Conservation (phyloP, 2,888 invertebrate genomes). For the Agriopis aurantiaria region DNA sequence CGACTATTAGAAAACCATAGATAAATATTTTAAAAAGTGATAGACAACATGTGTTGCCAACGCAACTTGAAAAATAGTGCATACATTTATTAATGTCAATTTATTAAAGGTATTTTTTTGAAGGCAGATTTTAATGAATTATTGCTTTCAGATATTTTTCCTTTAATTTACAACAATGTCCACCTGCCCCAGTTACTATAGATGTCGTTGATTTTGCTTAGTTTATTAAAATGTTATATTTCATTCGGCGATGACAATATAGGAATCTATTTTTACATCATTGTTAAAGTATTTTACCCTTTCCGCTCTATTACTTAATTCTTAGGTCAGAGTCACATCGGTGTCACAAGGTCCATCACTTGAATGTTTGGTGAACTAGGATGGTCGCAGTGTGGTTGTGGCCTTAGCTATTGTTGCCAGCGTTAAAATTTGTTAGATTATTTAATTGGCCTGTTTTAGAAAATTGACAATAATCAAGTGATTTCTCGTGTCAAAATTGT, state of each 20-base stretch:
- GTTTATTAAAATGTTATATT: constrained; percentile 51
- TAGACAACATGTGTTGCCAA: too few species aligned
- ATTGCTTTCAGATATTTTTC: neutral
- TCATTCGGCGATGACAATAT: constrained; percentile 21
- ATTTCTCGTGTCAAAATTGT: constrained; percentile 41
- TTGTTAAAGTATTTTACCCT: constrained; percentile 23
- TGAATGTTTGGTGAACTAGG: too few species aligned
- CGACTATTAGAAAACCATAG: neutral
- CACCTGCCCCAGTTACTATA: neutral
- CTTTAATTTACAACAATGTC: constrained; percentile 8
- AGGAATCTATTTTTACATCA: constrained; percentile 17
- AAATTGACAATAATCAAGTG: constrained; percentile 38
- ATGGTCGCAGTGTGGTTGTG: neutral
- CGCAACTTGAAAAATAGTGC: too few species aligned
- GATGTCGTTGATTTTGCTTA: constrained; percentile 55
- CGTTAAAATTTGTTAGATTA: constrained; percentile 3
- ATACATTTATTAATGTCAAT: too few species aligned
- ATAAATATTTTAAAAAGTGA: neutral
- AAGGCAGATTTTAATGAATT: constrained; percentile 12
- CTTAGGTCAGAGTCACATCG: neutral
- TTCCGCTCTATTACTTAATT: neutral
- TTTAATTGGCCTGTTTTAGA: constrained; percentile 37
- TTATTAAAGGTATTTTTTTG: too few species aligned
- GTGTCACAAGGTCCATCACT: too few species aligned
- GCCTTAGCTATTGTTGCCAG: constrained; percentile 23